A percentile compares a stretch with the other conserved stretches of the same genome.
Evolutionary conservation across 2,888 invertebrate genomes (phyloP).

Genomic region (Agriopis marginaria): DNA sequence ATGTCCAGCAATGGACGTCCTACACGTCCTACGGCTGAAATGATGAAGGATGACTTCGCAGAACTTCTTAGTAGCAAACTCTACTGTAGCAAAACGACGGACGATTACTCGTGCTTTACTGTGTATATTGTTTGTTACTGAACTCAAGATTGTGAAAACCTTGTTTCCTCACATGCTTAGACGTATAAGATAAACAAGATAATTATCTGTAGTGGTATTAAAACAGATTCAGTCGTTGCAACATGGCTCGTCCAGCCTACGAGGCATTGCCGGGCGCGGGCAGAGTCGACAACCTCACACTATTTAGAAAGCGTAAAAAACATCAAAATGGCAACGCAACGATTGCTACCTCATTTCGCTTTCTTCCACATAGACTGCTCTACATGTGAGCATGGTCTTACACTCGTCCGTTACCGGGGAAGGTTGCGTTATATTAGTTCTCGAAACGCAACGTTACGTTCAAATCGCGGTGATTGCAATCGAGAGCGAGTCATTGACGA

Average conservation of each 20-base stretch:
- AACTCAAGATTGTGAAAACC: slow-evolving; percentile 14
- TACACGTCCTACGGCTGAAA: too few species aligned
- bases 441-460: slow-evolving; percentile 20
- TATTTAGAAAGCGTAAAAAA: slow-evolving; percentile 83
- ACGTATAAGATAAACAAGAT: slow-evolving; percentile 26
- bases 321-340: slow-evolving; percentile 70
- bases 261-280: slow-evolving; percentile 4
- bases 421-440: slow-evolving; percentile 32
- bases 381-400: slow-evolving; percentile 68
- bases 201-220: slow-evolving; percentile 18
- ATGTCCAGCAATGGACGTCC: too few species aligned
- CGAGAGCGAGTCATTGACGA: slow-evolving; percentile 34
- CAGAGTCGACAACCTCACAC: slow-evolving; percentile 53
- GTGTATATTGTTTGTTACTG: slow-evolving; percentile 1
- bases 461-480: slow-evolving; percentile 22
- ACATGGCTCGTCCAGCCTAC: slow-evolving; percentile 9
- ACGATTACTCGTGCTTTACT: not conserved
- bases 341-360: slow-evolving; percentile 74
- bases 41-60: too few species aligned
- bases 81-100: too few species aligned
- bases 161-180: slow-evolving; percentile 21
- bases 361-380: slow-evolving; percentile 65
- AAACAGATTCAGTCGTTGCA: slow-evolving; percentile 12
- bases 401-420: slow-evolving; percentile 19
- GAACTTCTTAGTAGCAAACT: too few species aligned